Conservation (phyloP, 1,140 invertebrate genomes). For the Drosophila trapezifrons region DNA sequence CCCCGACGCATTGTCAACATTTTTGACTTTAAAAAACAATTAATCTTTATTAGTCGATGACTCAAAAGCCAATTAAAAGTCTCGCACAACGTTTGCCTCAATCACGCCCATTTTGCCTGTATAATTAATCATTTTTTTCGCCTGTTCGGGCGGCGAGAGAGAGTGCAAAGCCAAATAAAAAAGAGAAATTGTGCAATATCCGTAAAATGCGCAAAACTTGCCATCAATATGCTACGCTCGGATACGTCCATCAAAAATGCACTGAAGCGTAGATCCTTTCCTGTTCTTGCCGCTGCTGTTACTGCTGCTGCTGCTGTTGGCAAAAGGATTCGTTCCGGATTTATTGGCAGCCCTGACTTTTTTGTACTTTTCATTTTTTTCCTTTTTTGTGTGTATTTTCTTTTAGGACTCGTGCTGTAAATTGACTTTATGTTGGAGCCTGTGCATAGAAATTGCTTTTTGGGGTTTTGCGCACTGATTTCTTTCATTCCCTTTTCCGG, state of each 20-base stretch:
- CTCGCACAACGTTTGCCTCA: conserved; percentile 68
- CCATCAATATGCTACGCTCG: conserved; percentile 83
- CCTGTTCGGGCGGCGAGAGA: conserved; percentile 9
- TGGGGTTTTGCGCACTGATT: conserved; percentile 47
- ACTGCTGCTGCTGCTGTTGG: conserved; percentile 48
- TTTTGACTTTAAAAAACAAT: conserved; percentile 82
- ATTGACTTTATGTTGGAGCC: conserved; percentile 67
- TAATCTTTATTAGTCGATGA: conserved; percentile 82
- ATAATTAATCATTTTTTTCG: conserved; percentile 79
- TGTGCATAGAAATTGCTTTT: conserved; percentile 61
- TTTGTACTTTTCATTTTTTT: conserved; percentile 13
- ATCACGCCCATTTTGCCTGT: conserved; percentile 56
- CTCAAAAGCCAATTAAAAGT: conserved; percentile 82
- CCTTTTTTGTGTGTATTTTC: conserved; percentile 33
- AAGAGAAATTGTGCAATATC: conserved; percentile 78
- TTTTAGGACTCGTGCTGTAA: conserved; percentile 67
- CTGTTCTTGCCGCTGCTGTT: conserved; percentile 60
- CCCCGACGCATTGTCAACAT: conserved; percentile 59
- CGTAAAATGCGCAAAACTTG: conserved; percentile 82
- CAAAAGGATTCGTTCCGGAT: conserved; percentile 82
- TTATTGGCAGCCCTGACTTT: conserved; percentile 67
- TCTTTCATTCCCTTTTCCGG: conserved; percentile 19
- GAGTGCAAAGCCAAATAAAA: conserved; percentile 23
- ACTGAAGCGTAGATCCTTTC: conserved; percentile 81
- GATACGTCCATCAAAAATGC: conserved; percentile 82